Conservation (phyloP, 2,888 invertebrate species). For the Apamea sordens region DNA sequence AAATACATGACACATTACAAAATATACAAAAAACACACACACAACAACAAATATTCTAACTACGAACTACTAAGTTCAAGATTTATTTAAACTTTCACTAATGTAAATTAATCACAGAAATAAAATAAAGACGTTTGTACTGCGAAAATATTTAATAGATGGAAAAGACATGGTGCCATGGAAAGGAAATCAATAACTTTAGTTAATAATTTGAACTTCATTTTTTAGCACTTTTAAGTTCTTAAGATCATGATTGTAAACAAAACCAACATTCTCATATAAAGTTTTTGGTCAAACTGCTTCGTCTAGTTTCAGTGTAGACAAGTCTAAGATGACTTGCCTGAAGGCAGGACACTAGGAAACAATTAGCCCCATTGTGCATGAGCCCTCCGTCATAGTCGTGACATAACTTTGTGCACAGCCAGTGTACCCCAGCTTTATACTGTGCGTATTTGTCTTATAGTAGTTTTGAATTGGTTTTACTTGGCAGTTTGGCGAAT, state of each 20-base stretch:
- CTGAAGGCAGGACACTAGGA: conserved; percentile 57
- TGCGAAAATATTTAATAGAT: not conserved
- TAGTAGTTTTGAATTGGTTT: conserved; percentile 26
- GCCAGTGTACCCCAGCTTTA: conserved; percentile 34
- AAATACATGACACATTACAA: too few relatives aligned
- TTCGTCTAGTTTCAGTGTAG: conserved; percentile 6
- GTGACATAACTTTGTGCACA: conserved; percentile 27
- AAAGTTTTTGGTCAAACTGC: conserved; percentile 15
- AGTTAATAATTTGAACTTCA: not conserved
- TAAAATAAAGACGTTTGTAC: not conserved
- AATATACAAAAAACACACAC: too few relatives aligned
- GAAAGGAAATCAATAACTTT: not conserved
- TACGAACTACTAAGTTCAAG: not conserved
- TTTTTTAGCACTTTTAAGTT: not conserved
- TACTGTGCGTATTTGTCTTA: conserved; percentile 32
- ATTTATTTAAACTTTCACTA: not conserved
- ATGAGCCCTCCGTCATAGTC: conserved; percentile 31
- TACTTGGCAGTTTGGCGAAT: not conserved
- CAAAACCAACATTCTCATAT: not conserved
- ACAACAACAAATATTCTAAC: too few relatives aligned
- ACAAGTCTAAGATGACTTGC: conserved; percentile 29
- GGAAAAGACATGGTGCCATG: not conserved
- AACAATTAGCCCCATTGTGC: conserved; percentile 60
- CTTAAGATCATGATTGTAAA: not conserved
- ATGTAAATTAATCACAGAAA: not conserved